A percentile compares a stretch with the other conserved stretches of the same genome.
Conservation (phyloP, 2,888 invertebrate genomes). For the Coenonympha glycerion region DNA sequence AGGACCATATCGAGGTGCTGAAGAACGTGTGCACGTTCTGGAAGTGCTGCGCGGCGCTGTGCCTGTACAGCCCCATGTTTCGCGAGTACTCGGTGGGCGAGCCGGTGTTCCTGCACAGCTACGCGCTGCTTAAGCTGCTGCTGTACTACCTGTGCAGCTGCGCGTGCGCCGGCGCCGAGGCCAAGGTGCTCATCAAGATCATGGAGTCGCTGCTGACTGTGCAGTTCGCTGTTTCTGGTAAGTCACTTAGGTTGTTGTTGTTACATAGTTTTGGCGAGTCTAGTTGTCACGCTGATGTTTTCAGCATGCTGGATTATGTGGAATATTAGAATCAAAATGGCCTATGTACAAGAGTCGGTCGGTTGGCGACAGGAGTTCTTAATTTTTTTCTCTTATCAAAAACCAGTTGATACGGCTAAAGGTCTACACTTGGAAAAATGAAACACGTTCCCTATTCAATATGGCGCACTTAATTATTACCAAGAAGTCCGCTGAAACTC, state of each 20-base stretch:
- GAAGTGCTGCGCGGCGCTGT: slow-evolving; percentile 69
- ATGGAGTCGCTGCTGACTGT: slow-evolving; percentile 64
- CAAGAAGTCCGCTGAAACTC: no score
- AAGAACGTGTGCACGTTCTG: slow-evolving; percentile 68
- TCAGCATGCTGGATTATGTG: no score
- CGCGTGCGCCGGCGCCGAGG: slow-evolving; percentile 38
- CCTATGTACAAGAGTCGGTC: no score
- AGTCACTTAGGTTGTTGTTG: slow-evolving; percentile 28
- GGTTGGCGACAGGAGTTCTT: no score
- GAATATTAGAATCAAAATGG: no score
- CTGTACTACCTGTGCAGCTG: slow-evolving; percentile 43
- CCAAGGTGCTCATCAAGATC: slow-evolving; percentile 51
- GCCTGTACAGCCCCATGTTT: slow-evolving; percentile 75
- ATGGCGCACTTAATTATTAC: no score
- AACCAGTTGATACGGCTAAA: no score
- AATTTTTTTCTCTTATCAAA: no score
- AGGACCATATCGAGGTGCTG: slow-evolving; percentile 52
- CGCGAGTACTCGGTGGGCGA: slow-evolving; percentile 59
- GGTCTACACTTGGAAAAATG: no score
- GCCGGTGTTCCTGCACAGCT: slow-evolving; percentile 52
- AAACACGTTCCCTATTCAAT: no score
- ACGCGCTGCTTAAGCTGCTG: slow-evolving; percentile 54
- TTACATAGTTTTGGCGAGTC: no score
- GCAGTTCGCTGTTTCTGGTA: slow-evolving; percentile 63
- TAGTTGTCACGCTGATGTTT: no score